Conservation (phyloP, 2,113 vertebrate genomes). For the Barnardius zonarius region DNA sequence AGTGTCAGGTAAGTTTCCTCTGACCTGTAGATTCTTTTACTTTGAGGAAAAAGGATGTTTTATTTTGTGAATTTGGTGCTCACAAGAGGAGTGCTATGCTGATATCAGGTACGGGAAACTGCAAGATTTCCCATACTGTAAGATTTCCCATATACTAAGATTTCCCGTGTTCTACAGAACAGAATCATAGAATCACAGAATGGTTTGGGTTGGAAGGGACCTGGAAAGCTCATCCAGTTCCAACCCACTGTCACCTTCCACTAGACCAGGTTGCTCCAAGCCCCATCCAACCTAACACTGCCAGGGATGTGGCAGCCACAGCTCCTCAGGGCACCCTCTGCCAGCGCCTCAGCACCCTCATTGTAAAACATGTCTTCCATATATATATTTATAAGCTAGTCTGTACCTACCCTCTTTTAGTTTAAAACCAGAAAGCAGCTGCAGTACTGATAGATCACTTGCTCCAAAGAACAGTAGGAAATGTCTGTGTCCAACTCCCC, state of each 20-base stretch:
- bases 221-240: not conserved
- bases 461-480: not conserved
- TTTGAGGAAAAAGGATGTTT: not conserved
- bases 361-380: not conserved
- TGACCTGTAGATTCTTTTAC: not conserved
- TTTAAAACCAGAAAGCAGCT: not conserved
- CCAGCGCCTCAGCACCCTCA: not conserved
- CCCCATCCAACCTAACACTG: not conserved
- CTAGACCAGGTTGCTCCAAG: not conserved
- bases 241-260: not conserved
- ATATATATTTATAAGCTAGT: not conserved
- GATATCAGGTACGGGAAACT: not conserved
- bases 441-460: not conserved
- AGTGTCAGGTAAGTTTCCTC: not conserved
- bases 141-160: not conserved
- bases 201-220: not conserved
- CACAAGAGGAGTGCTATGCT: not conserved
- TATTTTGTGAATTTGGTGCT: not conserved
- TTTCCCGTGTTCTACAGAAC: not conserved
- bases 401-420: not conserved
- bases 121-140: not conserved
- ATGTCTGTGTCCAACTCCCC: not conserved
- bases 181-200: not conserved
- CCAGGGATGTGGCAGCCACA: not conserved
- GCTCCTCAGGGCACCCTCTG: not conserved